Percentiles rank a stretch among this genome's conserved stretches.
Conservation (phyloP, 37 sponge, comb jelly and placozoan genomes). For the Dysidea cf. avara region DNA sequence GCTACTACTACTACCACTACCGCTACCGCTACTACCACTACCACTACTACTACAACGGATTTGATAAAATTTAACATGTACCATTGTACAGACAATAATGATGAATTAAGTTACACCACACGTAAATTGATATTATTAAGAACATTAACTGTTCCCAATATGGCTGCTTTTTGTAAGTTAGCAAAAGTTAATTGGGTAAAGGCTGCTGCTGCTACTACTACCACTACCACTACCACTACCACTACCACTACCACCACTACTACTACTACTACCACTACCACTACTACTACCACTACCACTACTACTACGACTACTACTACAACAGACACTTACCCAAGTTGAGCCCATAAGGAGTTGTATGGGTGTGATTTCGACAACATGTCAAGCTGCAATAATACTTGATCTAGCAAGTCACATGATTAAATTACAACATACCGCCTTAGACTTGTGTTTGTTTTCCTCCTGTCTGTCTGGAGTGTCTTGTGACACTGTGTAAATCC, state of each 20-base stretch:
- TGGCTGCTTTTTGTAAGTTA: no score
- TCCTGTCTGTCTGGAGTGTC: constrained; percentile 12
- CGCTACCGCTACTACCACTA: neutral
- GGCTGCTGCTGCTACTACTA: neutral
- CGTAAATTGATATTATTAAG: no score
- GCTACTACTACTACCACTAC: neutral
- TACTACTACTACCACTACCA: neutral
- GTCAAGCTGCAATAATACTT: constrained; percentile 19
- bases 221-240: constrained; percentile 6
- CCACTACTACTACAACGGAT: neutral
- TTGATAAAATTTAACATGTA: no score
- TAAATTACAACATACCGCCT: constrained; percentile 30
- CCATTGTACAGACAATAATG: no score
- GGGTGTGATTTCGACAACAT: constrained; percentile 63
- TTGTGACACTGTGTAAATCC: constrained; percentile 56
- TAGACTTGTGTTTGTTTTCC: constrained; percentile 20
- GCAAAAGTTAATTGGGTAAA: no score
- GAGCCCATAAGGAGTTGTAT: constrained; percentile 78
- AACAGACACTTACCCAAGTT: constrained; percentile 76
- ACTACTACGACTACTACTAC: no score
- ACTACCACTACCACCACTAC: constrained; percentile 5
- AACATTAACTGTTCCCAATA: no score
- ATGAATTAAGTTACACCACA: no score
- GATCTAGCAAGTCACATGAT: no score
- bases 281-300: neutral